Evolutionary conservation across 2,888 invertebrate species (phyloP), one percentile per base, ranked within the genome.

Genomic region (Harpalus rufipes): DNA sequence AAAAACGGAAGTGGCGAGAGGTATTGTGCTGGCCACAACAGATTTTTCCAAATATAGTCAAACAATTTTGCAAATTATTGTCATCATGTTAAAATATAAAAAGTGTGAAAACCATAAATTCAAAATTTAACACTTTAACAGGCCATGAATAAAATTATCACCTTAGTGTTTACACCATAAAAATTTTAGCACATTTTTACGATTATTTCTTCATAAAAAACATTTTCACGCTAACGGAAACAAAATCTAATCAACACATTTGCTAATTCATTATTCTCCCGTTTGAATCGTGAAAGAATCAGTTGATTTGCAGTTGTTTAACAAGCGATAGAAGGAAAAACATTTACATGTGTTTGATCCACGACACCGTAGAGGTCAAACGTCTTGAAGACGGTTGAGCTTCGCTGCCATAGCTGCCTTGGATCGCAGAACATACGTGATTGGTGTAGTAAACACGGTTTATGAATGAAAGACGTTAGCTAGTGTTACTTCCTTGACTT

Each of bases 261-360:
- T 18, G 16, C 18, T 41, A 51, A 51, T 74, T 74, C 74, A 8
- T 16, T 51, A 14, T 16, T 39, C 39, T 12, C 44, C 18, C 51
- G 51, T 74, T 74, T 74, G 12, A 74, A 51, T 16, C 51, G 44
- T 51, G 44, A 74, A 74, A 74, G 21, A 21, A 12, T 74, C 78
- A 14, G 56, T 78, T 78, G 78, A 78, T 78, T 78, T 78, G 56
- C 25, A 32, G n/a, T 58, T 58, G 78, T 78, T 78, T 78, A 12
- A 41, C n/a, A 25, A 58, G 58, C 32, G 32, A 7, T 78, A 58
- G 56, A 58, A 78, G 25, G 58, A 58, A 78, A 78, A 78, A 78
- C 78, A 58, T 78, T 78, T 78, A 78, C 78, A 78, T 78, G 78
- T 78, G 78, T 78, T 76, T 78, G 78, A 58, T 58, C n/a, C 58